Base-by-base conservation (phyloP, 2,888 invertebrate genomes). In the Gortyna flavago region DNA sequence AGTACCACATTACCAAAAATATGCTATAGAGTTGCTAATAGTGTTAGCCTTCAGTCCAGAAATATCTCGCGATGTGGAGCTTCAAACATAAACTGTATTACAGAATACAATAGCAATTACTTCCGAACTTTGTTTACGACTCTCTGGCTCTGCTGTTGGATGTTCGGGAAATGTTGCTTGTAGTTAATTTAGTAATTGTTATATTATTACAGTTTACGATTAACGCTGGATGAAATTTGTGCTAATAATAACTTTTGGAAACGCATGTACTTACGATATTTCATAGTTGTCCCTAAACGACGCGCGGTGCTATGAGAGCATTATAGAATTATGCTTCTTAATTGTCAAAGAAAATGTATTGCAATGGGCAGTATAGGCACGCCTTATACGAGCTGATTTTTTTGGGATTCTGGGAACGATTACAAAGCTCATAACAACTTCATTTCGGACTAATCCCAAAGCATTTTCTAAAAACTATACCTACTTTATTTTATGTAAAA, bases 31-130 rank as follows among this genome's bases (percentile, higher is more conserved):
- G 38, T 72, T 71, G 51, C 69, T 79, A 77, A 77, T 72, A 80
- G 38, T 75, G 75, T 38, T 84, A 73, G 79, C 87, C 86, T 86
- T 86, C 82, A 48, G 61, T 75, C 75, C 82, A 75, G 72, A 82
- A 85, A 86, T 86, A 82, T 76, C 75, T 75, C 64, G 64, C 44
- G n/a, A 70, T 79, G 77, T 79, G 62, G 25, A 73, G 75, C 67
- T 75, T 76, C 67, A 59, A 70, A 75, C 74, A 75, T 75, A 76
- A 74, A 74, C 73, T 75, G 68, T 77, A 32, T 67, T 80, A 65
- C 80, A 75, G 64, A 71, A 72, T 72, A 75, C 79, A 82, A 81
- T 81, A 71, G 67, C 74, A 65, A 83, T 65, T 75, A 80, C 67
- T 80, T 71, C 71, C 51, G 21, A 81, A 68, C 68, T 83, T 79